phyloP scores from a whole-genome alignment of 2,888 invertebrate species.

The Dusona sp. region DNA sequence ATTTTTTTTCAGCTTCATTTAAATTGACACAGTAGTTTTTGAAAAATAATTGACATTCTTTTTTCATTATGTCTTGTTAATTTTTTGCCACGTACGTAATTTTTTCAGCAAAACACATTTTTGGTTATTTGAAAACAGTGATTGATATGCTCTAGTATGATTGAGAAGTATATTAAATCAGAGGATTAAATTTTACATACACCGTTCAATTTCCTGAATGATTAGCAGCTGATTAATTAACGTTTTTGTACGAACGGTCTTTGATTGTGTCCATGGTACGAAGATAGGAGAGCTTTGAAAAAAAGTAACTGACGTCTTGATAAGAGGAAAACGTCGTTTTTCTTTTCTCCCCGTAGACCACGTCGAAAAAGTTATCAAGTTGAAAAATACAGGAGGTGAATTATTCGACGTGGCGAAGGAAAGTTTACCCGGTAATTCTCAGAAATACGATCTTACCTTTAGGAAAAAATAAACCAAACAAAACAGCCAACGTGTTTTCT shows the following conservation, averaged over 20 bases:
- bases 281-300: neutral
- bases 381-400: constrained; percentile 2
- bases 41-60: neutral
- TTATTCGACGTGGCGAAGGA: neutral
- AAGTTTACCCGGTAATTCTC: neutral
- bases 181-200: no score
- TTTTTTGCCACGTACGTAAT: neutral
- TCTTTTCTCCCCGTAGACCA: neutral
- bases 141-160: neutral
- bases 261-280: no score
- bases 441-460: constrained; percentile 11
- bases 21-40: neutral
- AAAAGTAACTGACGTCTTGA: neutral
- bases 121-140: no score
- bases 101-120: neutral
- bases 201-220: no score
- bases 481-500: neutral
- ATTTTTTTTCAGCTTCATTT: neutral
- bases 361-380: neutral
- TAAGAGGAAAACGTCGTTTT: neutral
- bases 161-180: neutral
- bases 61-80: neutral
- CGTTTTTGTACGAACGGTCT: no score
- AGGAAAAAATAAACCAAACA: constrained; percentile 1
- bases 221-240: no score